These are phyloP conservation scores for Malthinus flaveolus DNA, from an alignment of 2,888 invertebrate genomes.

Conservation along the genomic window DNA sequence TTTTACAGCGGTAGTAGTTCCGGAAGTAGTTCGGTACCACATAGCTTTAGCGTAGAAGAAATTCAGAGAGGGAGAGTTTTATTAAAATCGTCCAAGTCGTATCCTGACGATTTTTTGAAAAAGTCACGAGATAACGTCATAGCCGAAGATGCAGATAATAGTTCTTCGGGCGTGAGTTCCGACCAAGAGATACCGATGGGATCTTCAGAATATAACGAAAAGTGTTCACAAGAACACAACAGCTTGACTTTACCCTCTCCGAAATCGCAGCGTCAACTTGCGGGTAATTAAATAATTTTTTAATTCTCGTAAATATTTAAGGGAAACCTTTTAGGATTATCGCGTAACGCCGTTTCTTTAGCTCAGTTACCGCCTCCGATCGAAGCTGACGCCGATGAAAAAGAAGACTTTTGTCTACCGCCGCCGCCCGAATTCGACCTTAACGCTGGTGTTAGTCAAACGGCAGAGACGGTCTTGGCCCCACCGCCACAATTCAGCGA, in stretches of 20 bases:
- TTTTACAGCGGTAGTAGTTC: constrained; percentile 69
- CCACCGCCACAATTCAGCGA: constrained; percentile 93
- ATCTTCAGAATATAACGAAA: constrained; percentile 55
- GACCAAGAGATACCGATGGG: constrained; percentile 75
- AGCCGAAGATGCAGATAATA: constrained; percentile 83
- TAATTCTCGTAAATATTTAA: neutral
- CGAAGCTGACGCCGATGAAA: constrained; percentile 71
- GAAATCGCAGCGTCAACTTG: constrained; percentile 46
- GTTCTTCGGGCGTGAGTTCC: constrained; percentile 85
- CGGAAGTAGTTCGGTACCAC: constrained; percentile 77
- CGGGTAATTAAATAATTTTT: constrained; percentile 36
- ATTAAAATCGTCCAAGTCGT: constrained; percentile 84
- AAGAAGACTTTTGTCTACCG: constrained; percentile 64
- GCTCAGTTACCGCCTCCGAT: constrained; percentile 81
- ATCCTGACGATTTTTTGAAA: constrained; percentile 77
- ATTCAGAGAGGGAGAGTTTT: constrained; percentile 85
- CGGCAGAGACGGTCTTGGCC: constrained; percentile 61
- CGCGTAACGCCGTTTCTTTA: constrained; percentile 72
- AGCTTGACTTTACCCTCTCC: constrained; percentile 41
- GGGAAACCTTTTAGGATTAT: constrained; percentile 46
- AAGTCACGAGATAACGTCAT: constrained; percentile 54
- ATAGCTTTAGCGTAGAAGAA: constrained; percentile 86
- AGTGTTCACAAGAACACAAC: constrained; percentile 37
- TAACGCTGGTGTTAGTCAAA: constrained; percentile 43
- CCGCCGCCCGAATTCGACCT: constrained; percentile 64